Evolutionary conservation across 2,113 vertebrate genomes (phyloP), one percentile per base, ranked within the genome.

Genomic region (Catharus fuscescens): DNA sequence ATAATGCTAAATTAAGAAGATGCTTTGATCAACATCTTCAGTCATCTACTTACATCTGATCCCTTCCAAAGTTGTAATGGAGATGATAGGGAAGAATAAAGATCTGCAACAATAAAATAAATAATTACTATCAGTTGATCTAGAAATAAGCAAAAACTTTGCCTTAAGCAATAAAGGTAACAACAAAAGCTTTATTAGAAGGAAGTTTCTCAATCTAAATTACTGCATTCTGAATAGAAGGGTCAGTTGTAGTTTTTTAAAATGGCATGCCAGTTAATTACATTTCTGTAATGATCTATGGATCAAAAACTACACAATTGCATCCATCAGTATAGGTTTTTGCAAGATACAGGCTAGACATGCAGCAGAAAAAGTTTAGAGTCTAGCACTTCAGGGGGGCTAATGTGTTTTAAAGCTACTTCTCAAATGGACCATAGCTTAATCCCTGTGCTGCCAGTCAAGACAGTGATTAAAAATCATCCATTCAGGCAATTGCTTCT

Each of bases 401-500:
- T 96, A 88, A 94, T 85, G 78, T 90, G 65, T 96, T 93, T 96
- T 96, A 96, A 86, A 96, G 70, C 83, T 62, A 32, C 56, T 92
- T 54, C 62, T 95, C 1, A 31, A 96, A 93, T 67, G 59, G 66
- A 74, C 80, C 80, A 4, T 47, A 64, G 77, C 81, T 95, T 97
- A 98, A 97, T 97, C 94, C 92, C 56, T 60, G 42, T 92, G 77
- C 96, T 98, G 90, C 80, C 87, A 94, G 61, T 96, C 94, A 96
- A 95, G 77, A 72, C 6, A 95, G 86, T 70, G 92, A 93, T 94
- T 97, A 96, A 97, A 97, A 97, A 69, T 94, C 92, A 92, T 34
- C 89, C 96, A 93, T 92, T 96, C 97, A 95, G 54, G 94, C 96
- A 97, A 95, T 91, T 95, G 74, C 82, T 93, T 84, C 89, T 96